Conservation (phyloP, 2,888 invertebrate genomes). For the Epinotia bilunana region DNA sequence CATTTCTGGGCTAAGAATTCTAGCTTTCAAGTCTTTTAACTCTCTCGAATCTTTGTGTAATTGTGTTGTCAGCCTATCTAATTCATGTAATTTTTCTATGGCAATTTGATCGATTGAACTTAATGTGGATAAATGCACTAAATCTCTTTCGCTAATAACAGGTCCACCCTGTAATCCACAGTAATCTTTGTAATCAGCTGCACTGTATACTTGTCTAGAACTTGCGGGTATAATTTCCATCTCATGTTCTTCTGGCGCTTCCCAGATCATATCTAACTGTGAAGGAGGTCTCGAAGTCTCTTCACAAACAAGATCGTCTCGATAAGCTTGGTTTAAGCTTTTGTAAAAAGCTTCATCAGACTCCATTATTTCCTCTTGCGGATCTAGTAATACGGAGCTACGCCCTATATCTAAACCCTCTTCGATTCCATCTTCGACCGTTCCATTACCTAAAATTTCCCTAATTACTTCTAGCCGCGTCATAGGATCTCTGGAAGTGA, state of each 20-base stretch:
- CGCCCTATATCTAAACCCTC: constrained; percentile 86
- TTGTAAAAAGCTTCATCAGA: constrained; percentile 95
- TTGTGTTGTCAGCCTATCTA: constrained; percentile 90
- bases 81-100: constrained; percentile 90
- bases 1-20: constrained; percentile 87
- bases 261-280: constrained; percentile 94
- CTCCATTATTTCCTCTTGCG: constrained; percentile 84
- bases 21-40: constrained; percentile 89
- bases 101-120: constrained; percentile 91
- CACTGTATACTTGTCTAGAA: constrained; percentile 88
- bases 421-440: constrained; percentile 87
- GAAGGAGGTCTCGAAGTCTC: constrained; percentile 87
- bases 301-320: constrained; percentile 89
- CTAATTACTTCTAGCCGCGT: constrained; percentile 85
- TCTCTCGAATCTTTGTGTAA: constrained; percentile 91
- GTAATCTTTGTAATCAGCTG: constrained; percentile 91
- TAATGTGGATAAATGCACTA: constrained; percentile 89
- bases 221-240: constrained; percentile 81
- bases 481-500: constrained; percentile 81
- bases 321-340: constrained; percentile 93
- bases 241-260: constrained; percentile 90
- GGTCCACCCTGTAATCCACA: constrained; percentile 87
- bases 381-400: constrained; percentile 70
- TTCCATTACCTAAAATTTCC: constrained; percentile 87
- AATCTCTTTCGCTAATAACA: constrained; percentile 90